Percentiles rank a stretch among this genome's conserved stretches.
Evolutionary conservation across 2,888 invertebrate species (phyloP).

Genomic region (Lordiphosa andalusiaca): DNA sequence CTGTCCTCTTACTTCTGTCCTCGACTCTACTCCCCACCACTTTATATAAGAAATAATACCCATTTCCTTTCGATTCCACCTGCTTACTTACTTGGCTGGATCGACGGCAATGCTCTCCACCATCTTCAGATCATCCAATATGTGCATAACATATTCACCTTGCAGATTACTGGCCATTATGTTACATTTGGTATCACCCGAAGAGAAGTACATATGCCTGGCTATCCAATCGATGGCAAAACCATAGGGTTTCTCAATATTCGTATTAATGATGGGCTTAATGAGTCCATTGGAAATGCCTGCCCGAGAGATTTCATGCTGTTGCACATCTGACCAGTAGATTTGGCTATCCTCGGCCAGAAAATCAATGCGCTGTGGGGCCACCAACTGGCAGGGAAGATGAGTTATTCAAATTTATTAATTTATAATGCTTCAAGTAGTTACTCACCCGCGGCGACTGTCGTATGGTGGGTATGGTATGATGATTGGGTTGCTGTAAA

Average conservation of each 20-base stretch:
- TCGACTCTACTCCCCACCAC: too few relatives aligned
- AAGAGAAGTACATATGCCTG: conserved; percentile 83
- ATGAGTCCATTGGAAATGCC: conserved; percentile 86
- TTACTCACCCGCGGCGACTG: conserved; percentile 77
- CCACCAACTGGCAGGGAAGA: conserved; percentile 82
- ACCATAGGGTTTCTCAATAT: conserved; percentile 82
- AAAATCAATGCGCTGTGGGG: conserved; percentile 87
- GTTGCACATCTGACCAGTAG: conserved; percentile 89
- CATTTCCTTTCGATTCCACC: too few relatives aligned
- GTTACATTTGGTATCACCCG: conserved; percentile 81
- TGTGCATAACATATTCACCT: conserved; percentile 85
- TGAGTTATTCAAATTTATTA: neutral
- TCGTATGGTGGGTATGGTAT: conserved; percentile 90
- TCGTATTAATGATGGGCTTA: conserved; percentile 88
- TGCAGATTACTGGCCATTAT: conserved; percentile 87
- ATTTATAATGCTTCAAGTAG: too few relatives aligned
- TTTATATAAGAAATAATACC: too few relatives aligned
- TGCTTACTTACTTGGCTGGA: conserved; percentile 81
- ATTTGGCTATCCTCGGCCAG: conserved; percentile 84
- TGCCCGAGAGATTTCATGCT: conserved; percentile 87
- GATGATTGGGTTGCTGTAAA: conserved; percentile 86
- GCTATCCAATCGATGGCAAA: conserved; percentile 93
- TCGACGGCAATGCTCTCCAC: conserved; percentile 87
- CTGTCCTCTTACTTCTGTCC: too few relatives aligned
- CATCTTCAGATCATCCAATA: conserved; percentile 77